Conservation (phyloP, 2,888 invertebrate species). For the Aphodius sticticus region DNA sequence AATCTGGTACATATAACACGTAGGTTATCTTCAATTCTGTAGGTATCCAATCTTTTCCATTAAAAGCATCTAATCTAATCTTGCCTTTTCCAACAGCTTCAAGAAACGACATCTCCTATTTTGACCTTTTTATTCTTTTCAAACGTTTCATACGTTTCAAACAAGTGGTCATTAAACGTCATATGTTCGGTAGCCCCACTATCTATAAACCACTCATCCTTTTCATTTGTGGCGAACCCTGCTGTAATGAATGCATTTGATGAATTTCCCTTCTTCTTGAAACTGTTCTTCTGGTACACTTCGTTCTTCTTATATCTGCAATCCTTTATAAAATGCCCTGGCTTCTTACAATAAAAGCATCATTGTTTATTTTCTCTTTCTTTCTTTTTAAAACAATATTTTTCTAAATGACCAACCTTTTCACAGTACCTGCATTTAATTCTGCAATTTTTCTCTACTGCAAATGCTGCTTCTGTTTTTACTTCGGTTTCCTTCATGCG, state of each 20-base stretch:
- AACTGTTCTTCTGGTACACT: neutral
- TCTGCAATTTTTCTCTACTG: neutral
- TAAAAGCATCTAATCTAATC: conserved; percentile 32
- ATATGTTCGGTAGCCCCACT: conserved; percentile 36
- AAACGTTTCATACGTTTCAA: conserved; percentile 7
- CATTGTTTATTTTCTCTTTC: conserved; percentile 13
- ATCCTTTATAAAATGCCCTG: conserved; percentile 34
- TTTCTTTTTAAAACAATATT: conserved; percentile 25
- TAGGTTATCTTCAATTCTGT: conserved; percentile 32
- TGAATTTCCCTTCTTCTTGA: neutral
- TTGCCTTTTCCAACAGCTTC: conserved; percentile 35
- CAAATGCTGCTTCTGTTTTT: neutral
- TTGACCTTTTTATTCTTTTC: conserved; percentile 27
- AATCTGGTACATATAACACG: conserved; percentile 36
- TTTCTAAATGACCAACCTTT: conserved; percentile 8
- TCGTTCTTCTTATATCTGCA: conserved; percentile 35
- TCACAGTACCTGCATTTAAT: conserved; percentile 13
- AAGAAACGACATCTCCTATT: conserved; percentile 34
- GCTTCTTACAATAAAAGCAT: conserved; percentile 39
- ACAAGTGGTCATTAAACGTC: conserved; percentile 25
- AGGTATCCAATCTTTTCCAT: conserved; percentile 35
- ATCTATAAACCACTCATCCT: conserved; percentile 33
- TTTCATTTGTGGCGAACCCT: neutral
- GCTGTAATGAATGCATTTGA: conserved; percentile 6
- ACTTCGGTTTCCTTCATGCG: conserved; percentile 31